Conservation (phyloP, 2,113 vertebrate species). For the Phaethon lepturus region DNA sequence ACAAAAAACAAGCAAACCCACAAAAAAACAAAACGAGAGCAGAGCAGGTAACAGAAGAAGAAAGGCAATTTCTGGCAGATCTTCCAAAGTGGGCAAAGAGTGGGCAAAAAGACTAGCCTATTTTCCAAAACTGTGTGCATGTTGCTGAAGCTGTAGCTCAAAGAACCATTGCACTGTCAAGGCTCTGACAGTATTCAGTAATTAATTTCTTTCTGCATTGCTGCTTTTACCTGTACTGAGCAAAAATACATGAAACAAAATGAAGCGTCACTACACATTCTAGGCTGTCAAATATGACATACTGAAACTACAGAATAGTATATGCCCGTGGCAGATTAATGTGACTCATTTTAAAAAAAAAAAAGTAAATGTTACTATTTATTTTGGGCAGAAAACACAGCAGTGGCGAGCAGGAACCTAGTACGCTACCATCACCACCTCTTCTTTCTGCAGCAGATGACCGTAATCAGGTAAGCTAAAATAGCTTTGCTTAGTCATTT, state of each 20-base stretch:
- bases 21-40: background rate
- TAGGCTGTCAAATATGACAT: background rate
- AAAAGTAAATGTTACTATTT: background rate
- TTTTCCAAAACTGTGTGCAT: accelerated
- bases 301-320: background rate
- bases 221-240: background rate
- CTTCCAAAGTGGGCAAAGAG: background rate
- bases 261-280: accelerated
- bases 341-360: background rate
- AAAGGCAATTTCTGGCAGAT: background rate
- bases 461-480: conserved; percentile 84
- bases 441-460: conserved; percentile 89
- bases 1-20: background rate
- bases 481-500: background rate
- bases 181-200: background rate
- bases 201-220: background rate
- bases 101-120: background rate
- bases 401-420: conserved; percentile 93
- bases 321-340: background rate
- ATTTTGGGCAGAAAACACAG: conserved; percentile 90
- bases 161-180: background rate
- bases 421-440: conserved; percentile 89
- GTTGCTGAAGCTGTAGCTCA: background rate
- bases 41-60: background rate
- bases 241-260: background rate